Evolutionary conservation across 2,113 vertebrate species (phyloP).

Genomic region (Campylorhamphus procurvoides): DNA sequence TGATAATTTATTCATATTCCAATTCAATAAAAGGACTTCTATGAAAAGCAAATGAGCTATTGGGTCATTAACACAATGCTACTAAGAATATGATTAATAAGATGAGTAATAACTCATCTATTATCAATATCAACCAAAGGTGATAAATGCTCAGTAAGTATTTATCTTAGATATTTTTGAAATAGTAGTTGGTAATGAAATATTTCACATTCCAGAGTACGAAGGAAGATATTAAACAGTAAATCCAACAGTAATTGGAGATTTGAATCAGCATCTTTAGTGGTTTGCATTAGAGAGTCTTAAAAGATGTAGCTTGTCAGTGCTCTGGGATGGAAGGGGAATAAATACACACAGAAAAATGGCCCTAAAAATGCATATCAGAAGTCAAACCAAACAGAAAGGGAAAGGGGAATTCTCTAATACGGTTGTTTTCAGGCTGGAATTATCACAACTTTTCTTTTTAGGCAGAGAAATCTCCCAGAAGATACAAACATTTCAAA

Average conservation of each 20-base stretch:
- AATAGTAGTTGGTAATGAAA: neutral
- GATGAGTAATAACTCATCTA: neutral
- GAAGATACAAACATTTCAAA: neutral
- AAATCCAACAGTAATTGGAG: neutral
- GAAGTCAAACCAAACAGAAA: neutral
- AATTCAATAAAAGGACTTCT: neutral
- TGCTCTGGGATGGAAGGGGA: neutral
- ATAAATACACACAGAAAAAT: neutral
- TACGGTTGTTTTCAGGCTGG: fast-evolving
- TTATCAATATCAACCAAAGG: neutral
- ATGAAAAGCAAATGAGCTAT: neutral
- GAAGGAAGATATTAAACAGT: neutral
- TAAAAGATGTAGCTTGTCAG: neutral
- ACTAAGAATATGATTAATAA: neutral
- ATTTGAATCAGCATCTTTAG: neutral
- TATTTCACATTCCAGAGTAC: neutral
- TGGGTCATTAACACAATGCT: neutral
- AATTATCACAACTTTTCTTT: neutral
- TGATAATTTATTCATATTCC: neutral
- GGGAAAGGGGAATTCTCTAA: neutral
- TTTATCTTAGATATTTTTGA: neutral
- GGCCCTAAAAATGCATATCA: neutral
- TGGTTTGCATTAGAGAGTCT: neutral
- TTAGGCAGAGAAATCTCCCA: neutral
- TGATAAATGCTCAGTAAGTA: neutral